Base-by-base conservation (phyloP, 2,888 invertebrate genomes). In the Caenorhabditis macrosperma region DNA sequence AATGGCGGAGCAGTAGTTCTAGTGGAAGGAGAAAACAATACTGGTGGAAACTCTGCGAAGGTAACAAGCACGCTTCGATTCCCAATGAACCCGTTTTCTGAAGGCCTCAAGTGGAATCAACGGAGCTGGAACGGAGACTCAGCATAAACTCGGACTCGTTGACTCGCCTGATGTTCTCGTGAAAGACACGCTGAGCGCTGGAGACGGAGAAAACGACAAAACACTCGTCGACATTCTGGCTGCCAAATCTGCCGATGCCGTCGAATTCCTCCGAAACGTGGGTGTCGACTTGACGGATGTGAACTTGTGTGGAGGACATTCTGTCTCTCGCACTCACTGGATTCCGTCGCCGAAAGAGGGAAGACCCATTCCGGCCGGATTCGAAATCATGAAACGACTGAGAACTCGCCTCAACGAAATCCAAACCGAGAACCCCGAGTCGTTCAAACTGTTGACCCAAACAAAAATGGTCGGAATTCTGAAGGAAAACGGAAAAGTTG, bases 281-380 rank as follows among this genome's bases (percentile, higher is more conserved):
- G 90, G 90, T 15, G 88, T 90, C 26, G 84, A 90, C 71, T 77
- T 90, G 67, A 81, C 82, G 7, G 90, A 88, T 71, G 82, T 90
- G 30, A 90, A 90, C 72, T 72, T 90, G n/a, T 90, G 89, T 55
- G 90, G 90, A 7, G 90, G 90, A 2, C 90, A 90, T 59, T 84
- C 87, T 0, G 88, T 89, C 5, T 85, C 90, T 4, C 64, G 90
- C 20, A 90, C 90, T 1, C 90, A 90, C 61, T 90, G 90, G 90
- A 82, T 90, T 63, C 90, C 90, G n/a, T 88, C 89, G 5, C 90
- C 90, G 24, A 90, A 90, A 69, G 90, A 90, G 60, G 90, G 90
- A 46, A 83, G 85, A 64, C 90, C 90, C 2, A 78, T 86, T 59
- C 90, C 90, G 1, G 89, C 90, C 50, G 90, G 90, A 33, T 84